phyloP scores from a whole-genome alignment of 2,888 invertebrate species.

The Linnaemya tessellans region DNA sequence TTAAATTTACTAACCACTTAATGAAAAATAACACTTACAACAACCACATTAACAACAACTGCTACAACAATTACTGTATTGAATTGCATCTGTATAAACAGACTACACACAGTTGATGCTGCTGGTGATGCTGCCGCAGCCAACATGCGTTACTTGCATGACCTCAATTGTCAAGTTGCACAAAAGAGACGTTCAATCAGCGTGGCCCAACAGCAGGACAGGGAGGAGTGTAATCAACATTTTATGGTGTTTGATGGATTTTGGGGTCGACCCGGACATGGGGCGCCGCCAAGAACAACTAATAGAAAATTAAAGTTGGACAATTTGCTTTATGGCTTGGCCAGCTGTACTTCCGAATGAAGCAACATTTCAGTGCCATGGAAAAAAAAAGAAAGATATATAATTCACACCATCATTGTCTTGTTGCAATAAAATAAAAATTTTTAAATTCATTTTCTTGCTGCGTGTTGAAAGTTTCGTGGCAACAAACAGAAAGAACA shows the following conservation, averaged over 20 bases:
- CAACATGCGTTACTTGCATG: conserved; percentile 84
- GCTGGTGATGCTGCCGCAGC: conserved; percentile 77
- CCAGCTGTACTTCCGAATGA: conserved; percentile 55
- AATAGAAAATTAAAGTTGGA: conserved; percentile 83
- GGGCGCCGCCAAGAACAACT: conserved; percentile 78
- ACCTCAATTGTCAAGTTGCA: conserved; percentile 85
- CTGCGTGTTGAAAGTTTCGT: conserved; percentile 2
- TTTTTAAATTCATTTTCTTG: conserved; percentile 28
- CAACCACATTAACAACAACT: conserved; percentile 20
- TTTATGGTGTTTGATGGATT: conserved; percentile 90
- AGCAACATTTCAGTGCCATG: conserved; percentile 11
- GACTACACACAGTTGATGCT: conserved; percentile 52
- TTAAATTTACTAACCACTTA: conserved; percentile 25
- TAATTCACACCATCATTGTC: conserved; percentile 18
- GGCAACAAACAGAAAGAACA: background rate
- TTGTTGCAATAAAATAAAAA: background rate
- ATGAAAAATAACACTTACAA: conserved; percentile 27
- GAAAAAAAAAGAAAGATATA: background rate
- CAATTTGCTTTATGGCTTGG: conserved; percentile 82
- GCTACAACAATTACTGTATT: conserved; percentile 40
- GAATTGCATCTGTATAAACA: conserved; percentile 63
- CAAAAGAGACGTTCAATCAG: conserved; percentile 83
- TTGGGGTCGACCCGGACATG: conserved; percentile 91
- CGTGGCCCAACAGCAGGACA: conserved; percentile 84
- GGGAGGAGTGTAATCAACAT: conserved; percentile 87